Evolutionary conservation across 2,113 vertebrate species (phyloP), one percentile per base, ranked within the genome.

Genomic region (Gasterosteus nipponicus): DNA sequence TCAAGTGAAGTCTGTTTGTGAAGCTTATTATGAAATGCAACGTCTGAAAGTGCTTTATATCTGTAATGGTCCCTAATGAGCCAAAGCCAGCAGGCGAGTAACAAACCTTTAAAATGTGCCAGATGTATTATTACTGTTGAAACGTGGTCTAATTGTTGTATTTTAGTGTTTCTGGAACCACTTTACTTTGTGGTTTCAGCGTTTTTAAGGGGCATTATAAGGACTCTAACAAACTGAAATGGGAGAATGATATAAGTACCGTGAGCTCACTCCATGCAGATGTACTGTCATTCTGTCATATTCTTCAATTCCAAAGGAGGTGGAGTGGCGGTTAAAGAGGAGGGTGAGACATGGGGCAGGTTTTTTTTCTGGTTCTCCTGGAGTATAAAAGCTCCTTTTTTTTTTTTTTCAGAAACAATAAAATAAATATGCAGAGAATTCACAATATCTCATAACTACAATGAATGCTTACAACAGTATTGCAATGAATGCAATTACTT

Each of bases 1-100:
- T 64, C 46, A n/a, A 53, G 70, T 35, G 35, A 78, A 42, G 59
- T 60, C 73, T 78, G 49, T 61, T 63, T 53, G 35, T 75, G 49
- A 51, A 69, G 63, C 67, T 60, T 49, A 75, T 84, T 82, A 75
- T 84, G 47, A 75, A 59, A 69, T 51, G 71, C 39, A 59, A 6
- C 63, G 64, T 81, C 35, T 77, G 51, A 75, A 66, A 78, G 64
- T 1, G 4, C 26, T 70, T 81, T 54, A 31, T 18, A 53, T 69
- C 9, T 18, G 3, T 5, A 71, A 15, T 31, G 16, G 15, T 60
- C 26, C 18, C 39, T 47, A 54, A 11, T 5, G 18, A 71, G 42
- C 38, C 12, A 66, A 26, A 38, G 12, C n/a, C 38, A 26, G 29
- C 41, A 35, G n/a, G n/a, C 10, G 4, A 29, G 19, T 11, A 29